Percentiles rank a stretch among this genome's conserved stretches.
phyloP scores from a whole-genome alignment of 53 echinoderm and acorn worm species.

The Paracentrotus lividus region DNA sequence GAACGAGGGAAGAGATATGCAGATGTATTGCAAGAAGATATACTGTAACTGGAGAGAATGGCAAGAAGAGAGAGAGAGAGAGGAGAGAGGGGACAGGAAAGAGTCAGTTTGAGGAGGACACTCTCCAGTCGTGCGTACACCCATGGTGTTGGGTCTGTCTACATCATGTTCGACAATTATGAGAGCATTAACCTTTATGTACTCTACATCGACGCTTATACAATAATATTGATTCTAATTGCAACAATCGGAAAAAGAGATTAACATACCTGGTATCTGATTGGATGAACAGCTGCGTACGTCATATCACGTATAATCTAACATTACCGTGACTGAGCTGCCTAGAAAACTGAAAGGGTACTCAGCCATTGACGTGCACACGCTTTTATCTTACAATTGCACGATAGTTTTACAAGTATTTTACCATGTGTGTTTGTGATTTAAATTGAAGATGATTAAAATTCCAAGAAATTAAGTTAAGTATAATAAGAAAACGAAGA shows the following conservation, averaged over 20 bases:
- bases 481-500: neutral
- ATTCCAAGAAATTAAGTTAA: neutral
- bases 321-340: neutral
- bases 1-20: neutral
- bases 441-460: neutral
- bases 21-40: too few species aligned
- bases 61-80: neutral
- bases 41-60: too few species aligned
- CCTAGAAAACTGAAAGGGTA: neutral
- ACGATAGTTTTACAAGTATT: neutral
- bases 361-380: neutral
- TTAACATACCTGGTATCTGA: neutral
- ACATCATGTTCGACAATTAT: too few species aligned
- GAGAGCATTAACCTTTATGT: too few species aligned
- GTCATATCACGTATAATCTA: neutral
- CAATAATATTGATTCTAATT: too few species aligned
- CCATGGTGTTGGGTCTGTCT: too few species aligned
- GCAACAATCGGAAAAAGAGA: too few species aligned
- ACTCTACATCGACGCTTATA: too few species aligned
- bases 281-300: neutral
- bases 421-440: neutral
- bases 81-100: neutral
- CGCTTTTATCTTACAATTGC: neutral
- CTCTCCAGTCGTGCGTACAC: too few species aligned
- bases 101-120: too few species aligned